These are phyloP conservation scores for Hemibagrus guttatus DNA, from an alignment of 2,797 vertebrate genomes.

Conservation along the genomic window DNA sequence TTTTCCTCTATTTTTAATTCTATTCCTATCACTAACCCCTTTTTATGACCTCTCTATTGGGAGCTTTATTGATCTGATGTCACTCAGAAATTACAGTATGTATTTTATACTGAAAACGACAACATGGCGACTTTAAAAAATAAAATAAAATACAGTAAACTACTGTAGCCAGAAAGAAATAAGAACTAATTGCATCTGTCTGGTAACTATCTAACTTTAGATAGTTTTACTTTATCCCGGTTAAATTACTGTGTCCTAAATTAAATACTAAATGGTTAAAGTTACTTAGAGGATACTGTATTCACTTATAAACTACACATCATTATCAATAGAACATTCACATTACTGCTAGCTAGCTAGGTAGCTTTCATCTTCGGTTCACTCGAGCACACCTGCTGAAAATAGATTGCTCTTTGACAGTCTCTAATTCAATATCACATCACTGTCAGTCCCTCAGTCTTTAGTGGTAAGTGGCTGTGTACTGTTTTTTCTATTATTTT, in stretches of 20 bases:
- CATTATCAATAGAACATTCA: too few species aligned
- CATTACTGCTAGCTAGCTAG: not conserved
- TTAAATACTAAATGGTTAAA: not conserved
- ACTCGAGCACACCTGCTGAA: too few species aligned
- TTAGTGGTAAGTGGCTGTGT: not conserved
- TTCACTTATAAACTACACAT: not conserved
- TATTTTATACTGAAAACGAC: not conserved
- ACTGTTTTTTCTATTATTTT: not conserved
- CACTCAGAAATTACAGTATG: not conserved
- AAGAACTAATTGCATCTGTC: too few species aligned
- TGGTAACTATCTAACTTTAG: not conserved
- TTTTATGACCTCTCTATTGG: not conserved
- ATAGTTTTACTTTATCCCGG: not conserved
- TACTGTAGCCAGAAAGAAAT: too few species aligned
- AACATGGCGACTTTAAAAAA: not conserved
- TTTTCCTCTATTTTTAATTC: not conserved
- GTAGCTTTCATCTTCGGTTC: too few species aligned
- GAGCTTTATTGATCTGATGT: not conserved
- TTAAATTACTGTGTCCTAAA: not conserved
- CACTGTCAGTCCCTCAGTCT: not conserved
- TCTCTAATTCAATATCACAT: not conserved
- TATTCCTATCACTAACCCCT: not conserved
- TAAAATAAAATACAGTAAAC: too few species aligned
- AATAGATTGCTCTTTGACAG: not conserved
- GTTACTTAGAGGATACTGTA: not conserved